Evolutionary conservation across 2,888 invertebrate genomes (phyloP).

Genomic region (Eupithecia insigniata): DNA sequence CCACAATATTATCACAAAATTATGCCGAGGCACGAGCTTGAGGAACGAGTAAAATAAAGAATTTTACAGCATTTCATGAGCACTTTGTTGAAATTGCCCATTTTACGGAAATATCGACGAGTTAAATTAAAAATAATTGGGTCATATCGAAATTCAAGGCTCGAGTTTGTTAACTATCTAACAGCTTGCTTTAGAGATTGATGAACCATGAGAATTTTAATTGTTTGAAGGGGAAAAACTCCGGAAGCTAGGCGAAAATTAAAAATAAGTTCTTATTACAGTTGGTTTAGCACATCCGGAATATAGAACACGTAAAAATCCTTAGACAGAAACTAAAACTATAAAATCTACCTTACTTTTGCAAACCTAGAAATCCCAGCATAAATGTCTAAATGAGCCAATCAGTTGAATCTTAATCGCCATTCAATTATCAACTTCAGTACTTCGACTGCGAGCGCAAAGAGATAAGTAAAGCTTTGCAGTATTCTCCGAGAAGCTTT

Average conservation of each 20-base stretch:
- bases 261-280: not conserved
- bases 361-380: not conserved
- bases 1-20: slow-evolving; percentile 21
- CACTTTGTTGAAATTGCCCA: slow-evolving; percentile 12
- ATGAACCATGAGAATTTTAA: not conserved
- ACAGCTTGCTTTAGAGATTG: slow-evolving; percentile 1
- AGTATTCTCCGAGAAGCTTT: slow-evolving; percentile 45
- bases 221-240: not conserved
- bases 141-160: slow-evolving; percentile 7
- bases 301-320: not conserved
- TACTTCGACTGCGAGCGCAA: slow-evolving; percentile 47
- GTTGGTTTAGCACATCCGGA: not conserved
- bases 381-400: slow-evolving; percentile 42
- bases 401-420: slow-evolving; percentile 65
- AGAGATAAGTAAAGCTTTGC: slow-evolving; percentile 56
- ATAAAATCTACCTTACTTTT: not conserved
- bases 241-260: not conserved
- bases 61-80: slow-evolving; percentile 17
- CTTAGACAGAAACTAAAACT: not conserved
- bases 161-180: slow-evolving; percentile 8
- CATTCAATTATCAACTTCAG: slow-evolving; percentile 50
- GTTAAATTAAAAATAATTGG: not conserved
- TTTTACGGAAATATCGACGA: slow-evolving; percentile 19
- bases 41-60: slow-evolving; percentile 27
- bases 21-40: slow-evolving; percentile 25